phyloP scores from a whole-genome alignment of 2,888 invertebrate species.

The Nomada flava region DNA sequence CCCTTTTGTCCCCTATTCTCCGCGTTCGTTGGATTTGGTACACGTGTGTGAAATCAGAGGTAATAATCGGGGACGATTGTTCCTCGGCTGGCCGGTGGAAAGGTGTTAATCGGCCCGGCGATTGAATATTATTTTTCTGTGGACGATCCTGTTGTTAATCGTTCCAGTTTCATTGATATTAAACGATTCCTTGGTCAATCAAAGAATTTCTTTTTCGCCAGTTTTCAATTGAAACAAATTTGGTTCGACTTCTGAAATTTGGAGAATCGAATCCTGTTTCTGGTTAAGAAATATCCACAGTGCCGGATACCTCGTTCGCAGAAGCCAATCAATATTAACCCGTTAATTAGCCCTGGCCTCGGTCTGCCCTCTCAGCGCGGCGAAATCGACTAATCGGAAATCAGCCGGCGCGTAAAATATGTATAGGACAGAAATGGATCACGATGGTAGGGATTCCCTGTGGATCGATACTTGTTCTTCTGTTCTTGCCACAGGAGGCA shows the following conservation, averaged over 20 bases:
- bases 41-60: not conserved
- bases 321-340: slow-evolving; percentile 9
- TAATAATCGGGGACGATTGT: not conserved
- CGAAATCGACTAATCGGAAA: slow-evolving; percentile 23
- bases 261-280: no score
- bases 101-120: not conserved
- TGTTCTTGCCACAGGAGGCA: slow-evolving; percentile 18
- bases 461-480: slow-evolving; percentile 31
- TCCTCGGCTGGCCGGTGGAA: not conserved
- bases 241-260: no score
- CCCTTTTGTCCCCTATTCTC: not conserved
- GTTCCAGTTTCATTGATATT: no score
- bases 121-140: not conserved
- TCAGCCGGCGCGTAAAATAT: slow-evolving; percentile 17
- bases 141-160: no score
- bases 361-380: not conserved
- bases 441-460: not conserved
- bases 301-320: not conserved
- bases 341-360: slow-evolving; percentile 19
- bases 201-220: no score
- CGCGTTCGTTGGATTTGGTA: not conserved
- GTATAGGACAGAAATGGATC: not conserved
- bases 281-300: not conserved
- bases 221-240: no score
- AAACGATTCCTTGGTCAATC: no score